Base-by-base conservation (phyloP, 2,888 invertebrate species). In the Neoscelio sp. region DNA sequence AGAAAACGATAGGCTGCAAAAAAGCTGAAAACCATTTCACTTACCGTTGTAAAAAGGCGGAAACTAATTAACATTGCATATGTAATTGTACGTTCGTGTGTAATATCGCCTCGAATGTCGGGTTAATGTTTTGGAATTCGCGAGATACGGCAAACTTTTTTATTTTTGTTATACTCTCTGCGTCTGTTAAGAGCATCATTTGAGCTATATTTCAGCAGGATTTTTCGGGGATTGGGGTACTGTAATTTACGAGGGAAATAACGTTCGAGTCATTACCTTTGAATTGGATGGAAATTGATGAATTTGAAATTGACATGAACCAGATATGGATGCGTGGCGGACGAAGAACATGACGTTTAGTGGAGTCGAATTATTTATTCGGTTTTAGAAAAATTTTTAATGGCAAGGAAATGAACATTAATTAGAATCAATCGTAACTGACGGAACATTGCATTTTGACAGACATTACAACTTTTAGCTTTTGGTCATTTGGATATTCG, bases 241-340 rank as follows among this genome's bases (percentile, higher is more conserved):
- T 28, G 46, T 26, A 35, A 62, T 46, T 60, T 60, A 46, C 62
- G 17, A 17, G 15, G n/a, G 35, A 35, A 62, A 62, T 62, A 62
- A 62, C 15, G 46, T 46, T 33, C 46, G 15, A 20, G 28, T 62
- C 62, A 46, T 62, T 62, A 62, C 46, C 46, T 62, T 46, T 62
- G 62, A 46, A 62, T 44, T 46, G 62, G 23, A 35, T 46, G 7
- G 33, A 46, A 62, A 62, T 62, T 46, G 62, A 62, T 62, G 46
- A 20, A 46, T 62, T 62, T 46, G 23, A 62, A 62, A 18, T 35
- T 35, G 62, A 62, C 62, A 46, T n/a, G 20, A 10, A 20, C 44
- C 33, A 62, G 20, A 40, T 35, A 23, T 7, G 42, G 4, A 12
- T 46, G 8, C 7, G 33, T 33, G 15, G 48, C n/a, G 12, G n/a